Conservation (phyloP, 35 echinoderm and acorn worm species). For the Hemicentrotus pulcherrimus region DNA sequence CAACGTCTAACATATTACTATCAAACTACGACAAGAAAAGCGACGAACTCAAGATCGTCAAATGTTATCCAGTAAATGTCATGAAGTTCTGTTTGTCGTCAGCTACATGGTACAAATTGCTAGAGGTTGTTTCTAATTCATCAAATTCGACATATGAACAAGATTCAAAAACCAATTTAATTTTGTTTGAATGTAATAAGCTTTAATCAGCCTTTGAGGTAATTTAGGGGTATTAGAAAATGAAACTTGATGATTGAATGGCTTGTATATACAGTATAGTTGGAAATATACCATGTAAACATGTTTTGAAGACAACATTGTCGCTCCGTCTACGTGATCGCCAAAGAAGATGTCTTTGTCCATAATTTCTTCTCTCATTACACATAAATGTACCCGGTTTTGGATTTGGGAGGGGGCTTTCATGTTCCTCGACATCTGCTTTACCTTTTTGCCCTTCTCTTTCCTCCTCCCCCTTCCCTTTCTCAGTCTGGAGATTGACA, state of each 20-base stretch:
- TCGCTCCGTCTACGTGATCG: too few species aligned
- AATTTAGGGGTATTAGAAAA: not conserved
- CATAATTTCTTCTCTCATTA: too few species aligned
- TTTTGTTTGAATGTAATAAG: not conserved
- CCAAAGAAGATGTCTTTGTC: too few species aligned
- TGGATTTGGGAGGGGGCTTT: too few species aligned
- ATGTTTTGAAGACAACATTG: not conserved
- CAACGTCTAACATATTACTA: not conserved
- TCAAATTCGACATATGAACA: not conserved
- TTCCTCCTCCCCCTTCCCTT: too few species aligned
- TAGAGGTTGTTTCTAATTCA: not conserved
- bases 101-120: not conserved
- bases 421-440: too few species aligned
- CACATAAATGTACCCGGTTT: too few species aligned
- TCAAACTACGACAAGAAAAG: not conserved
- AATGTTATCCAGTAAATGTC: not conserved
- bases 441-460: too few species aligned
- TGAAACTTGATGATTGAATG: not conserved
- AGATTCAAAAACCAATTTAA: not conserved
- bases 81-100: not conserved
- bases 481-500: too few species aligned
- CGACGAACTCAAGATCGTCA: not conserved
- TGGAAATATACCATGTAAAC: not conserved
- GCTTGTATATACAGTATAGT: not conserved
- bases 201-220: not conserved